Evolutionary conservation across 2,888 invertebrate species (phyloP).

Genomic region (Euzetes globulus): DNA sequence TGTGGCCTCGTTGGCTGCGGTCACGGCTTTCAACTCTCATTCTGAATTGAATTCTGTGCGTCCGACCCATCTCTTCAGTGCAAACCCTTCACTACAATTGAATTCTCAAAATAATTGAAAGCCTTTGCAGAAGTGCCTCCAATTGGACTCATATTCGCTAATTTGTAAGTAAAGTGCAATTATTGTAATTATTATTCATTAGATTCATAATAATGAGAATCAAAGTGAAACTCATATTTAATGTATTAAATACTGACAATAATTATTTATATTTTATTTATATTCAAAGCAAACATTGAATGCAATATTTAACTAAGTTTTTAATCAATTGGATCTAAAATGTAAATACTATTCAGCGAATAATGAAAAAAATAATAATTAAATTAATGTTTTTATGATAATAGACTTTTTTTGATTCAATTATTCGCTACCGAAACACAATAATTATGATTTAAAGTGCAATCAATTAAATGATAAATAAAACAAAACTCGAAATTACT

Average conservation of each 20-base stretch:
- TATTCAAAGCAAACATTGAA: background rate
- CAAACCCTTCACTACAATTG: background rate
- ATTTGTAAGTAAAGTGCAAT: constrained; percentile 27
- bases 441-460: background rate
- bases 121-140: background rate
- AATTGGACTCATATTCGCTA: background rate
- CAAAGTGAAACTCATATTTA: background rate
- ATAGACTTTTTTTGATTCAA: background rate
- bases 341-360: background rate
- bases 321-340: background rate
- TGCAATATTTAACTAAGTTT: background rate
- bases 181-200: background rate
- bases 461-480: background rate
- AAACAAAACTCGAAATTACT: background rate
- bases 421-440: constrained; percentile 5
- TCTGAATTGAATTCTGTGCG: background rate
- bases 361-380: background rate
- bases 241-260: background rate
- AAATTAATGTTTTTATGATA: constrained; percentile 1
- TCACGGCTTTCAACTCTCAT: background rate
- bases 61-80: background rate
- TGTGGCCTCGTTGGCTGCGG: constrained; percentile 11
- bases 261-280: background rate
- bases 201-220: background rate
- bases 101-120: background rate